These are phyloP conservation scores for Carcharodon carcharias DNA, from an alignment of 2,797 vertebrate genomes.

Conservation along the genomic window DNA sequence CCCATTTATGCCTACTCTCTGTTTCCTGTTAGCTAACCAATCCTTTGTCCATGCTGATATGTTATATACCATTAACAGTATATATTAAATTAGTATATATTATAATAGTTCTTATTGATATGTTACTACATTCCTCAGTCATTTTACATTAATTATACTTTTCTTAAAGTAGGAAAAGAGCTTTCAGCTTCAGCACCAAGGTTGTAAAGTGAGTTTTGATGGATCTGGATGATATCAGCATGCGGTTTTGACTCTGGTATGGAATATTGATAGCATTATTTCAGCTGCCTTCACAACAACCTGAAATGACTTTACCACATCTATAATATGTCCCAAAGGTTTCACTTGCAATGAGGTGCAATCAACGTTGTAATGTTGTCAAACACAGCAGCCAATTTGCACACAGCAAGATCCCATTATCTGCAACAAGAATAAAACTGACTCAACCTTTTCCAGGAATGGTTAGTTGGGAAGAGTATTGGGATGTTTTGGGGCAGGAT, in stretches of 20 bases:
- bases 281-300: neutral
- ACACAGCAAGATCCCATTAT: neutral
- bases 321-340: neutral
- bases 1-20: no score
- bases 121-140: no score
- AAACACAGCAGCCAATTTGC: neutral
- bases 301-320: neutral
- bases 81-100: no score
- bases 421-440: no score
- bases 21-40: no score
- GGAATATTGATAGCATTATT: neutral
- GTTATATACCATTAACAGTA: no score
- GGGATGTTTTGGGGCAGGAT: no score
- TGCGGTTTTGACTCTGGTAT: neutral
- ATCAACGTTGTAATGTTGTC: neutral
- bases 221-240: neutral
- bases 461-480: neutral
- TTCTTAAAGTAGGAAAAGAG: no score
- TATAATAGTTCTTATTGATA: no score
- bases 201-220: neutral
- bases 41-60: no score
- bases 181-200: neutral
- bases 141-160: no score
- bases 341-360: neutral
- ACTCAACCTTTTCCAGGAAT: neutral